Base-by-base conservation (phyloP, 2,888 invertebrate species). In the Emmelina monodactyla region DNA sequence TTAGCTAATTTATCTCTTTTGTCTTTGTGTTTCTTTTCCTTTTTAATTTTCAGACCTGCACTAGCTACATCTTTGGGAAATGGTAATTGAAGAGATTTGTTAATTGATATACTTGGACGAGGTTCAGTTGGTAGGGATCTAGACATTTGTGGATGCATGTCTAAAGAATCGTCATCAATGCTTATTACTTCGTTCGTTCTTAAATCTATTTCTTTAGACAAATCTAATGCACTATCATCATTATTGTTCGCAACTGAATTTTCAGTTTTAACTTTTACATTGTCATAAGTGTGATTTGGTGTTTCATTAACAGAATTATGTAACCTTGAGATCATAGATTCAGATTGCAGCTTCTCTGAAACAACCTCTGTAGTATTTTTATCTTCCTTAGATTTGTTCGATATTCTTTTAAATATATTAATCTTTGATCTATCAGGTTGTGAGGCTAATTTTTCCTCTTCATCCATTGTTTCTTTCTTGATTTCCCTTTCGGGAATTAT, bases 371-470 rank as follows among this genome's bases (percentile, higher is more conserved):
- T 58, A 59, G 59, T 50, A 43, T 37, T 53, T 56, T 82, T 84
- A 50, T 87, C 87, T 51, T 85, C 84, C 64, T 87, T 88, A 15
- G 85, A 85, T 63, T 88, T 88, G 56, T 86, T 85, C 40, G 92
- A 88, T 61, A 93, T 91, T 69, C 92, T 91, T 61, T 92, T 93
- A 56, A 93, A 90, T 58, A 93, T 91, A 72, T 91, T 92, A 28
- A 92, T 76, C 61, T 93, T 94, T 63, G 88, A 90, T 65, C 88
- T 89, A 60, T 92, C 91, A 0, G 91, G 91, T 65, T 92, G 92
- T 9, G 86, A 87, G 3, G 87, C 84, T 37, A 92, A 61, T 66
- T 88, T 92, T 57, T 65, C 78, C 41, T 67, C 72, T 49, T 82
- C 82, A 15, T 82, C 68, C 39, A 72, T 54, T 28, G 82, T 64